Percentiles rank a stretch among this genome's conserved stretches.
phyloP scores from a whole-genome alignment of 2,113 vertebrate genomes.

The Rhea americana region DNA sequence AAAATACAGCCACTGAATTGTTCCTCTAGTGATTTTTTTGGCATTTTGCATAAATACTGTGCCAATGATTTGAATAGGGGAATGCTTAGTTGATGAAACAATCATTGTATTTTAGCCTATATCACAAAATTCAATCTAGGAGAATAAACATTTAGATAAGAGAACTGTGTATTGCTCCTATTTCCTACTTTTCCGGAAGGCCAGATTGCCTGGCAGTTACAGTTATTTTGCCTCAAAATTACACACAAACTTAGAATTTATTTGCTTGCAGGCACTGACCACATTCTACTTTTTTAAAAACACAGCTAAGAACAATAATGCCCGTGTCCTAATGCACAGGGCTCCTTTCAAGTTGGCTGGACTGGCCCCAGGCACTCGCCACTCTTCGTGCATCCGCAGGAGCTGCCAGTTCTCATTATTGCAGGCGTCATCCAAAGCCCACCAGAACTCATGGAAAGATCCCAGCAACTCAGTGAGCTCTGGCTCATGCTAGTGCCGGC shows the following conservation, averaged over 20 bases:
- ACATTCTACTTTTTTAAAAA: not conserved
- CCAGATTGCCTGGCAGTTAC: not conserved
- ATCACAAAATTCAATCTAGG: not conserved
- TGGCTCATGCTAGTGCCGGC: not conserved
- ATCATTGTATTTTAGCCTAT: not conserved
- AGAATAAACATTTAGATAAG: not conserved
- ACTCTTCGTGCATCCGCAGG: not conserved
- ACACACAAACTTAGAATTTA: not conserved
- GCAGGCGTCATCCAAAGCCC: not conserved
- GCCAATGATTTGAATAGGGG: not conserved
- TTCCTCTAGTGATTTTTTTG: not conserved
- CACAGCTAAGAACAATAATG: not conserved
- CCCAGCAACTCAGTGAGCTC: not conserved
- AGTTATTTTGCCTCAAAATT: not conserved
- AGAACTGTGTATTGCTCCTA: not conserved
- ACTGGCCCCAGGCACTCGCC: not conserved
- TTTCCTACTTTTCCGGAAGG: not conserved
- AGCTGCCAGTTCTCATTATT: conserved; percentile 5
- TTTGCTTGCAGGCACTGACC: not conserved
- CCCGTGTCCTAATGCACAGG: not conserved
- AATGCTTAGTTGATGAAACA: not conserved
- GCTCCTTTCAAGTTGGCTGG: not conserved
- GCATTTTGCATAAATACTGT: not conserved
- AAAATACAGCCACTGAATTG: not conserved
- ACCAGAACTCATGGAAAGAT: not conserved